Percentiles rank a stretch among this genome's conserved stretches.
Evolutionary conservation across 2,888 invertebrate genomes (phyloP).

Genomic region (Cephus pygmeus): DNA sequence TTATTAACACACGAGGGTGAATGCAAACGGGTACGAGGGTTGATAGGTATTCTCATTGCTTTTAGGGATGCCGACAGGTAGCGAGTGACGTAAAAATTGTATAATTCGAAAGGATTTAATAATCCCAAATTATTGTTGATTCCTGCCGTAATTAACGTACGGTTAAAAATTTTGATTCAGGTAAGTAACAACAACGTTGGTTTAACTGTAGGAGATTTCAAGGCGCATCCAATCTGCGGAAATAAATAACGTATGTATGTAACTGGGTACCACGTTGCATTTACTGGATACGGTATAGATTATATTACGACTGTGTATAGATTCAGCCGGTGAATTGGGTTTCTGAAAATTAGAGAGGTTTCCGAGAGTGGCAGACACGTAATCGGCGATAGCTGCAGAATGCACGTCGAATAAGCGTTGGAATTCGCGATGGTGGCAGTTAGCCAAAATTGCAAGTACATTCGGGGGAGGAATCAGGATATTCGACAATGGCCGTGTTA

Average conservation of each 20-base stretch:
- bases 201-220: neutral
- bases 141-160: neutral
- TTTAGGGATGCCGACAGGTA: neutral
- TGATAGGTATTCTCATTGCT: neutral
- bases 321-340: neutral
- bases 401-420: neutral
- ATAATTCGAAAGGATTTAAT: neutral
- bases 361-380: neutral
- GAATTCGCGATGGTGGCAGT: neutral
- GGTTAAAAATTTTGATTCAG: neutral
- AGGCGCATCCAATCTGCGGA: neutral
- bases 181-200: neutral
- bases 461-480: neutral
- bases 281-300: neutral
- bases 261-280: neutral
- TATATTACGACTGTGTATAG: neutral
- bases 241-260: neutral
- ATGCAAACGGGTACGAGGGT: neutral
- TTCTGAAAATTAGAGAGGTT: neutral
- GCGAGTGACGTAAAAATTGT: neutral
- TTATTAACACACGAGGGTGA: neutral
- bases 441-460: neutral
- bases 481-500: neutral
- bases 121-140: neutral
- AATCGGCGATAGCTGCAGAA: neutral